Evolutionary conservation across 2,113 vertebrate species (phyloP).

Genomic region (Urocitellus parryii): DNA sequence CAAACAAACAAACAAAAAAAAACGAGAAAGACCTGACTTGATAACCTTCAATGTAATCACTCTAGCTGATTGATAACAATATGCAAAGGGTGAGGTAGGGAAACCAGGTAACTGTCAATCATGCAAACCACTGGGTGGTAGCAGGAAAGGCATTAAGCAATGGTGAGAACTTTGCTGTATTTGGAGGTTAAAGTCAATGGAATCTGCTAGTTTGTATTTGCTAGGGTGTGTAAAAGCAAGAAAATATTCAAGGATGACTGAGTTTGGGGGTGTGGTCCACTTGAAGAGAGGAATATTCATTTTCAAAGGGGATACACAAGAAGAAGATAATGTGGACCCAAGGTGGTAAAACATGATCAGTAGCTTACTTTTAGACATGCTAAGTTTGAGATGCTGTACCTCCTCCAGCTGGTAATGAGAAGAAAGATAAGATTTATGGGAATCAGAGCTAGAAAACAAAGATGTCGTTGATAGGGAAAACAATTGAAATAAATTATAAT

Average conservation of each 20-base stretch:
- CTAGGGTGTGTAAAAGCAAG: not conserved
- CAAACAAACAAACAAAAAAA: no score
- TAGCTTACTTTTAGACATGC: not conserved
- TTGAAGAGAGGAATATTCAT: not conserved
- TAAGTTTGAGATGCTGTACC: not conserved
- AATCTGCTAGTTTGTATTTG: not conserved
- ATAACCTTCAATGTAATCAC: not conserved
- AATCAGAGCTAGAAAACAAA: not conserved
- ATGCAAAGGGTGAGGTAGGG: not conserved
- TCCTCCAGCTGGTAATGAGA: not conserved
- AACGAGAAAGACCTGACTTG: no score
- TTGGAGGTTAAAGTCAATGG: not conserved
- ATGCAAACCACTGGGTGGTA: not conserved
- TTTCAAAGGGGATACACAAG: not conserved
- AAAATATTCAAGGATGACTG: not conserved
- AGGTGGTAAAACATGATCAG: not conserved
- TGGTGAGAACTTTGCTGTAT: not conserved
- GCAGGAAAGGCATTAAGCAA: not conserved
- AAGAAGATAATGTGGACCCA: no score
- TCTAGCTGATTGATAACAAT: not conserved
- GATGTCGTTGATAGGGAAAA: no score
- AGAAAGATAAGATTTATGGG: not conserved
- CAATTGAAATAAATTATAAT: not conserved
- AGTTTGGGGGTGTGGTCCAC: not conserved
- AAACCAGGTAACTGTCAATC: not conserved